Base-by-base conservation (phyloP, 2,113 vertebrate species). In the Steatornis caripensis region DNA sequence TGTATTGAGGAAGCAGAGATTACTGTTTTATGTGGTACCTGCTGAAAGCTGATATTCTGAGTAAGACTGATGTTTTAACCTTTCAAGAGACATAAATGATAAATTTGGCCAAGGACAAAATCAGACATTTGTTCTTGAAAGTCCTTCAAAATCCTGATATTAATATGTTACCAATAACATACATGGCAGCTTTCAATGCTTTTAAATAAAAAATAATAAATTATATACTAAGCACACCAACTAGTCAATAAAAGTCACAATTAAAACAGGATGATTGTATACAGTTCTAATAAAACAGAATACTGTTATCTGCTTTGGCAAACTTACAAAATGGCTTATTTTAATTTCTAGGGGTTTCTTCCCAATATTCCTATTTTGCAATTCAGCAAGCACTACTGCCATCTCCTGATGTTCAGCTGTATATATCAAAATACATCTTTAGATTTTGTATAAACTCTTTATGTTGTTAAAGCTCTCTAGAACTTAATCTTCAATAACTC, bases 311-410 rank as follows among this genome's bases (percentile, higher is more conserved):
- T 3, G 4, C 48, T 85, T 81, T 75, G n/a, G 49, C 21, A 87
- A 91, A 91, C 24, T 64, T 90, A 57, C 46, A 94, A 94, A 94
- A 87, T 39, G 77, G 48, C 6, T 96, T 91, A 30, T 91, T 89
- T 89, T 78, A 41, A 81, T 87, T 87, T 51, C 49, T 53, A 45
- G 45, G n/a, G 49, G 51, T 89, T 66, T 54, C 60, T 66, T 48
- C 41, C n/a, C 30, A 46, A 0, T 29, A 26, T 24, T 81, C 69
- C 34, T 55, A n/a, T 10, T 37, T 60, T 49, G 55, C 89, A 82
- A 89, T 97, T 94, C 89, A 93, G 94, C 29, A 53, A 98, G 85
- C 97, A 75, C 97, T 97, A 87, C 98, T 98, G 98, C 98, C 98
- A 98, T 69, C 98, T 98, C 93, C 98, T 98, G 98, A 89, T 96